Evolutionary conservation across 2,888 invertebrate species (phyloP), one percentile per base, ranked within the genome.

Genomic region (Keiferia lycopersicella): DNA sequence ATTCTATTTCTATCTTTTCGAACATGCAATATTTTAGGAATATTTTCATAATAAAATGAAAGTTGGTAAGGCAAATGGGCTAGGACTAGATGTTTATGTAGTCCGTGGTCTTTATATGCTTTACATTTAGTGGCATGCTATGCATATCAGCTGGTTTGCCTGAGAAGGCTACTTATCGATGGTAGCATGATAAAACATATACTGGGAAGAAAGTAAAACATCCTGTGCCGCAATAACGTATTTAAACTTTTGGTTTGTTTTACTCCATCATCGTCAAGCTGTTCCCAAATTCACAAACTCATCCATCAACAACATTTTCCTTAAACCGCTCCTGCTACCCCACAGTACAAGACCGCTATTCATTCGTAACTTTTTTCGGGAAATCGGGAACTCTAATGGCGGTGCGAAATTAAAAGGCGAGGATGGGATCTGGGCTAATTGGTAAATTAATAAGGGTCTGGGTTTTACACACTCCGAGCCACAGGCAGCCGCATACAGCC

Each of bases 401-500:
- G 73, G 77, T 71, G 74, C 73, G 73, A 84, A 87, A 87, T 88
- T 84, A 87, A 87, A 88, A 86, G 80, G 79, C 81, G 79, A 75
- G 82, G 84, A 83, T 88, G 75, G 82, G 84, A 83, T 88, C 84
- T 79, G 75, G 82, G 77, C 80, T 88, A 90, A 91, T 90, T 90
- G 88, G 82, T 86, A 90, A 90, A 91, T 90, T 88, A 90, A 89
- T 89, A 88, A 88, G 83, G 82, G 72, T 75, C 68, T 73, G 74
- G 80, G 80, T 80, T 84, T 84, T 83, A 84, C 82, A 87, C 79
- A 81, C 76, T 69, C 77, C 77, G 78, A 56, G 10, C 34, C 56
- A 1, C 16, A 76, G 77, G 77, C 78, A 81, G 78, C 79, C 82
- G 86, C 79, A 81, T 75, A 68, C 76, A 77, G 78, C 79, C 82